A percentile compares a stretch with the other conserved stretches of the same genome.
phyloP scores from a whole-genome alignment of 2,797 vertebrate species.

The Dendrocincla fuliginosa region DNA sequence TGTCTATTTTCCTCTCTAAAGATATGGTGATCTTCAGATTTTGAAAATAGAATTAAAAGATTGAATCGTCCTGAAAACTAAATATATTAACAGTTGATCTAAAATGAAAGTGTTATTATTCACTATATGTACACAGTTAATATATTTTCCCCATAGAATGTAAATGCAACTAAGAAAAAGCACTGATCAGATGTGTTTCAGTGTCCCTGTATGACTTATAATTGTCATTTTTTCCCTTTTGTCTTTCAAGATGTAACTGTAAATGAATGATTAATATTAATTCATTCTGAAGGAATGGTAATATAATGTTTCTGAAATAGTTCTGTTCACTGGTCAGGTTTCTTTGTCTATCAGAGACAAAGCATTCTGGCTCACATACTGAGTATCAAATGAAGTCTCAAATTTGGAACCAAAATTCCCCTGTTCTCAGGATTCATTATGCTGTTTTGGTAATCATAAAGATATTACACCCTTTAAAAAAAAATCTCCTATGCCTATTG shows the following conservation, averaged over 20 bases:
- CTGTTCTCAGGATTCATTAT: not conserved
- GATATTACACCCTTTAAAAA: not conserved
- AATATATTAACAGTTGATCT: not conserved
- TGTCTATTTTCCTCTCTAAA: conserved; percentile 53
- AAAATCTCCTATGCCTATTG: not conserved
- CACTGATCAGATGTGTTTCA: not conserved
- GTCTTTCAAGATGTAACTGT: not conserved
- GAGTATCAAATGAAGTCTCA: not conserved
- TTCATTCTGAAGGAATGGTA: not conserved
- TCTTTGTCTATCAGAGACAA: not conserved
- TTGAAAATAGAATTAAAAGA: conserved; percentile 38
- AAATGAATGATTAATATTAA: not conserved
- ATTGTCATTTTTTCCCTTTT: not conserved
- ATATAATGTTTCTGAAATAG: not conserved
- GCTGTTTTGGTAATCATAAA: not conserved
- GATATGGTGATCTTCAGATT: conserved; percentile 35
- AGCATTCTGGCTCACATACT: not conserved
- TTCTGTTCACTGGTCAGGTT: not conserved
- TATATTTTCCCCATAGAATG: not conserved
- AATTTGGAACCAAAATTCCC: not conserved
- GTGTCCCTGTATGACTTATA: not conserved
- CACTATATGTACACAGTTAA: not conserved
- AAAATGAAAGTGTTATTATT: not conserved
- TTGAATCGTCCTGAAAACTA: not conserved
- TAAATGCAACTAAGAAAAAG: conserved; percentile 3